Evolutionary conservation across 2,113 vertebrate species (phyloP).

Genomic region (Micronisus gabar): DNA sequence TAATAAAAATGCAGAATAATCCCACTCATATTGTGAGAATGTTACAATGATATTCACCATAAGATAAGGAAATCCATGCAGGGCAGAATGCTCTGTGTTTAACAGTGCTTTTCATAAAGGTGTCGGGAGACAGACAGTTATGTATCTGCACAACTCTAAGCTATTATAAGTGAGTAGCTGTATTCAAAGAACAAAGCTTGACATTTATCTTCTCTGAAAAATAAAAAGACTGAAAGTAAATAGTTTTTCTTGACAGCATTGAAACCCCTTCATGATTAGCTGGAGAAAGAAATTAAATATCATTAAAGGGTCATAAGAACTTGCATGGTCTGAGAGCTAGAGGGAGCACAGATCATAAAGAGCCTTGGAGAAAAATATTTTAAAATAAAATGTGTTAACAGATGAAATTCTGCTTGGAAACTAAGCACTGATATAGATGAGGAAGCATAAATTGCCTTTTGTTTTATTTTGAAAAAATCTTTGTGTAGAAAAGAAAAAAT

Average conservation of each 20-base stretch:
- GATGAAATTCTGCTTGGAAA: background rate
- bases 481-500: background rate
- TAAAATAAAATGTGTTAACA: background rate
- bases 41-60: background rate
- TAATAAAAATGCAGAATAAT: background rate
- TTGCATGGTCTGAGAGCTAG: background rate
- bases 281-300: background rate
- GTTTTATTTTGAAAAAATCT: background rate
- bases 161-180: background rate
- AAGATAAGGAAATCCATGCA: background rate
- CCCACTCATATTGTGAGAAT: background rate
- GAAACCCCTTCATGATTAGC: background rate
- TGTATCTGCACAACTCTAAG: background rate
- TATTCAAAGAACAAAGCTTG: conserved; percentile 11
- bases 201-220: conserved; percentile 17
- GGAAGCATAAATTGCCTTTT: background rate
- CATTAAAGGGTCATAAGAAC: background rate
- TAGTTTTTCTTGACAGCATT: background rate
- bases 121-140: background rate
- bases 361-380: background rate
- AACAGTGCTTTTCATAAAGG: background rate
- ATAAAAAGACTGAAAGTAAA: background rate
- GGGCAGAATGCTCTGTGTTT: background rate
- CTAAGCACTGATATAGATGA: background rate
- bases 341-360: background rate